Base-by-base conservation (phyloP, 2,113 vertebrate genomes). In the Salminus brasiliensis region DNA sequence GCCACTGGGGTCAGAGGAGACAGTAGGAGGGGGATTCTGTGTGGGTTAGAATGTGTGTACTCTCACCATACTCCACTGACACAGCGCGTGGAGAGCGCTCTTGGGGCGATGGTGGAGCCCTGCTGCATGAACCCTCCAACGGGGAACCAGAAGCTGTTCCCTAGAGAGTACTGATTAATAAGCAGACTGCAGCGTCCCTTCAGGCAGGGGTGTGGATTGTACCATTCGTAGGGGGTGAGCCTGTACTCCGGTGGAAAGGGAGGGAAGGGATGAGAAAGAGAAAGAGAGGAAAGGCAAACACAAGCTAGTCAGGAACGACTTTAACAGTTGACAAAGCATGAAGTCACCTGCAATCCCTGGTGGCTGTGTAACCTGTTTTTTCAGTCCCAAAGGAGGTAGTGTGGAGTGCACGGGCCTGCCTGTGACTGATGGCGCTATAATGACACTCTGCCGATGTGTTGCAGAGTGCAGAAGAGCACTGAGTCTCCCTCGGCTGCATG, bases 81-180 rank as follows among this genome's bases (percentile, higher is more conserved):
- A 2, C 98, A 99, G 72, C 98, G 95, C 0, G 97, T 99, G 68
- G 97, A 98, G 43, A 98, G 85, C 1, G 98, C 98, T n/a, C 96
- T 94, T 16, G 98, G 98, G 60, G 96, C 96, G 0, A 99, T 98
- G 82, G 97, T 97, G 72, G 97, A 99, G 72, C 98, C 98, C 79
- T 99, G 98, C 90, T 99, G 98, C 98, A 99, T 98, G 91, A 99
- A 99, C 6, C 98, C 97, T 39, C 98, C 98, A 0, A 99, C 98
- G 0, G 98, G 98, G 85, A 99, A 99, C 97, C 98, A 99, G 87
- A 99, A 93, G 82, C 97, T 98, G 93, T 98, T 99, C 73, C 98
- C 98, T 0, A 98, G 94, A 0, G 98, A 99, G 87, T 98, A 99
- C 90, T 99, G 98, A 82, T 99, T 99, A 82, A 99, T 96, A 29